These are phyloP conservation scores for Smithornis capensis DNA, from an alignment of 2,113 vertebrate species.

Conservation along the genomic window DNA sequence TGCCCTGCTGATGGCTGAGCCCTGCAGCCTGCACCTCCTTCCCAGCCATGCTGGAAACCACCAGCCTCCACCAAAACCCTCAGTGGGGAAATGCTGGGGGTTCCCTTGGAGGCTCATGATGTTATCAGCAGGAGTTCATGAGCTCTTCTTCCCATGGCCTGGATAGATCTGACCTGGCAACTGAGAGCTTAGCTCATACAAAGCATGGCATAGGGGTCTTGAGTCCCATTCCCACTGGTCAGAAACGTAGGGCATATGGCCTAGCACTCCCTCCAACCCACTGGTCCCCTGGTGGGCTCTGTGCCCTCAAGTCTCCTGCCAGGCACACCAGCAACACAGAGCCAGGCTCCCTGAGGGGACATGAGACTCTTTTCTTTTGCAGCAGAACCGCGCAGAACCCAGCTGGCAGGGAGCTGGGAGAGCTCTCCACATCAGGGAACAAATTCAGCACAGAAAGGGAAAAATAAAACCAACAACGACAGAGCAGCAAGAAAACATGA, in stretches of 20 bases:
- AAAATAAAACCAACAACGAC: neutral
- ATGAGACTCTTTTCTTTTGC: fast-evolving
- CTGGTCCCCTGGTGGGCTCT: neutral
- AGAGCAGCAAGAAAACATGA: slow-evolving; percentile 18
- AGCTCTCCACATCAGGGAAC: neutral
- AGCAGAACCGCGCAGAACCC: neutral
- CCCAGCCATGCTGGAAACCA: neutral
- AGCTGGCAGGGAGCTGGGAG: neutral
- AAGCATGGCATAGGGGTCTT: neutral
- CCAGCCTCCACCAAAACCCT: neutral
- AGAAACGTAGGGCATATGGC: neutral
- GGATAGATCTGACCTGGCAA: neutral
- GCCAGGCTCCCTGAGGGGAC: neutral
- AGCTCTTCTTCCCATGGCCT: neutral
- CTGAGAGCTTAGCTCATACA: neutral
- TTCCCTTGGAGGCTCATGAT: fast-evolving
- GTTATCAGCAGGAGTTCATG: neutral
- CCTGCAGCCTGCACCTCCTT: neutral
- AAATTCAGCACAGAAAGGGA: neutral
- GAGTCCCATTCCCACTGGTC: neutral
- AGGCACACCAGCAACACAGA: neutral
- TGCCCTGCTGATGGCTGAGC: neutral
- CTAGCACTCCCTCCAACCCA: neutral
- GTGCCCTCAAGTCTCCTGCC: neutral
- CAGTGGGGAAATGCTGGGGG: fast-evolving